Conservation (phyloP, 2,113 vertebrate genomes). For the Rhea pennata region DNA sequence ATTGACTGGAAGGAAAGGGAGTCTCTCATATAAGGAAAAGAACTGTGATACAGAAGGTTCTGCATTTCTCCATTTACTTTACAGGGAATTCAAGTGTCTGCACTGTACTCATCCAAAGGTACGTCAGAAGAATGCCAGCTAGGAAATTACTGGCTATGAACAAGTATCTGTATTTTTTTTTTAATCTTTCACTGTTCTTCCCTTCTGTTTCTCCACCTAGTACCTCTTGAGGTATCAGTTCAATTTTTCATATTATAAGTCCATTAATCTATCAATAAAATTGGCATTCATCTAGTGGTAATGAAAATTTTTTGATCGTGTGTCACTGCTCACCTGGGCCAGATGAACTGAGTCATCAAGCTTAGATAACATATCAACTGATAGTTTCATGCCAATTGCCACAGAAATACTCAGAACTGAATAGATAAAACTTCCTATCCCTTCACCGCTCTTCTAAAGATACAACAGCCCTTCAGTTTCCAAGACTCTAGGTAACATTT, state of each 20-base stretch:
- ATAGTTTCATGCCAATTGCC: neutral
- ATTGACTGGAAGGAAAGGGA: conserved; percentile 55
- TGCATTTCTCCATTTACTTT: neutral
- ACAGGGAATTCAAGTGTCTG: neutral
- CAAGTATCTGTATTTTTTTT: neutral
- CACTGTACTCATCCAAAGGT: neutral
- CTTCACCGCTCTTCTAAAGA: neutral
- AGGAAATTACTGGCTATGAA: neutral
- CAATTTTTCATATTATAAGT: neutral
- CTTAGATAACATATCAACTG: neutral
- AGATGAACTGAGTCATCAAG: neutral
- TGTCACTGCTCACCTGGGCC: neutral
- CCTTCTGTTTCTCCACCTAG: neutral
- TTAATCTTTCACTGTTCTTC: neutral
- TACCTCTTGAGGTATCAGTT: neutral
- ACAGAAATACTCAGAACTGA: neutral
- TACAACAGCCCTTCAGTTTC: neutral
- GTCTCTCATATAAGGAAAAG: conserved; percentile 44
- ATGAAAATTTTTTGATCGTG: neutral
- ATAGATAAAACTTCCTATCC: neutral
- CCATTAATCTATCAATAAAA: neutral
- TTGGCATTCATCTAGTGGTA: neutral
- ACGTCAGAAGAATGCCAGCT: conserved; percentile 1
- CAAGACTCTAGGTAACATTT: neutral
- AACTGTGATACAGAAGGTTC: conserved; percentile 31